Evolutionary conservation across 2,888 invertebrate genomes (phyloP), one percentile per base, ranked within the genome.

Genomic region (Lysandra bellargus): DNA sequence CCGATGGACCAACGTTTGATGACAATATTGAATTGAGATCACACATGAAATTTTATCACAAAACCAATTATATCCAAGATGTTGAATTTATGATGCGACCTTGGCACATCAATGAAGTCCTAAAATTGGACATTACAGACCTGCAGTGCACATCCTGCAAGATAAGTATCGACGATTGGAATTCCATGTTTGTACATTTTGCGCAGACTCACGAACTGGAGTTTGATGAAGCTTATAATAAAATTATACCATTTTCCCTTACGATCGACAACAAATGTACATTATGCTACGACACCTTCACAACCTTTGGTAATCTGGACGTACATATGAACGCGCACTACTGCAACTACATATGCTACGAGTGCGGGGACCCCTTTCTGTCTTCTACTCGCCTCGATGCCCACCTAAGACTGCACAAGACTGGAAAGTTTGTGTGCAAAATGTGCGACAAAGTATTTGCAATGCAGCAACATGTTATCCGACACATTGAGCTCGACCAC

Each of bases 281-380:
- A 33, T 44, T 76, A 9, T 75, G 75, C 14, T 33, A 53, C 40
- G 75, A 23, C 0, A 23, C 14, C 5, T 75, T 75, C 23, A 49
- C 53, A 14, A n/a, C 14, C 6, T 90, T 87, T 23, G 85, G 87
- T 5, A 84, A 84, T 4, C 33, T 92, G 3, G 92, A 93, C 72
- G 80, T 83, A 0, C 93, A 93, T 80, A 92, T 93, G 92, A 92
- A 93, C 53, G 83, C 85, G 0, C 93, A 93, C 78, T 93, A 89
- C 49, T 85, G 84, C 1, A 93, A 91, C 14, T 89, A 90, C 6
- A 86, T 92, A 0, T 93, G 93, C 37, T 85, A 86, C 0, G 86
- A 88, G 0, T 93, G 93, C 14, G 93, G 92, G 0, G 91, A 90
- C 3, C 86, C 90, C 0, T 93, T 89, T 75, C 30, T 91, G 76